Evolutionary conservation across 2,797 vertebrate species (phyloP).

Genomic region (Trachops cirrhosus): DNA sequence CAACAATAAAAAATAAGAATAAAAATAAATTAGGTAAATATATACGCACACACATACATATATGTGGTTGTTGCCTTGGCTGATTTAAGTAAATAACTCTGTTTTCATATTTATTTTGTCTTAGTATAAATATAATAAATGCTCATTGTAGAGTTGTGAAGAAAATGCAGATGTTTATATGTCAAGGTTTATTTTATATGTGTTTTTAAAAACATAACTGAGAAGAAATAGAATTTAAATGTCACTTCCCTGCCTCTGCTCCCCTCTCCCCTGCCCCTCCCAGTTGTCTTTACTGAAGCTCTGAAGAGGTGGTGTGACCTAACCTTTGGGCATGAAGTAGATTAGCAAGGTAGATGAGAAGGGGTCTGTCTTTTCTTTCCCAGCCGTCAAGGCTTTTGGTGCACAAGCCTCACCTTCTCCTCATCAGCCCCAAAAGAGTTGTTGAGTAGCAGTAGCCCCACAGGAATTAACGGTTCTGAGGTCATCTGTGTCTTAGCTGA

Average conservation of each 20-base stretch:
- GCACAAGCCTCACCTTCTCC: background rate
- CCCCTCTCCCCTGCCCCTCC: too few relatives aligned
- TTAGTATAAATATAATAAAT: background rate
- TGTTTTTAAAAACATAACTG: background rate
- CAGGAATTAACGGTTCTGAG: accelerated
- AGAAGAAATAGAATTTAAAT: background rate
- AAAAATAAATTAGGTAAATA: too few relatives aligned
- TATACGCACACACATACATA: too few relatives aligned
- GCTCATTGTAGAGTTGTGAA: background rate
- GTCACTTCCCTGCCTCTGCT: too few relatives aligned
- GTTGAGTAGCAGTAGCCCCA: background rate
- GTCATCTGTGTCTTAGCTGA: background rate
- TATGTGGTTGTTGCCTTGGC: background rate
- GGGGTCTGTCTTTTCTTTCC: background rate
- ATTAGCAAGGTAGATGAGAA: background rate
- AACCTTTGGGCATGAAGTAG: background rate
- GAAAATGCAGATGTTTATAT: background rate
- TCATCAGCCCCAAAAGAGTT: accelerated
- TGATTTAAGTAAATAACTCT: background rate
- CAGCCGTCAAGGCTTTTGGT: background rate
- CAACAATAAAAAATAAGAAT: too few relatives aligned
- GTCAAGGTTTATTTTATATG: background rate
- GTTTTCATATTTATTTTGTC: background rate
- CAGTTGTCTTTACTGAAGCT: too few relatives aligned
- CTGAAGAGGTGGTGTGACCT: accelerated